These are phyloP conservation scores for Callinectes sapidus DNA, from an alignment of 2,888 invertebrate genomes.

Conservation along the genomic window DNA sequence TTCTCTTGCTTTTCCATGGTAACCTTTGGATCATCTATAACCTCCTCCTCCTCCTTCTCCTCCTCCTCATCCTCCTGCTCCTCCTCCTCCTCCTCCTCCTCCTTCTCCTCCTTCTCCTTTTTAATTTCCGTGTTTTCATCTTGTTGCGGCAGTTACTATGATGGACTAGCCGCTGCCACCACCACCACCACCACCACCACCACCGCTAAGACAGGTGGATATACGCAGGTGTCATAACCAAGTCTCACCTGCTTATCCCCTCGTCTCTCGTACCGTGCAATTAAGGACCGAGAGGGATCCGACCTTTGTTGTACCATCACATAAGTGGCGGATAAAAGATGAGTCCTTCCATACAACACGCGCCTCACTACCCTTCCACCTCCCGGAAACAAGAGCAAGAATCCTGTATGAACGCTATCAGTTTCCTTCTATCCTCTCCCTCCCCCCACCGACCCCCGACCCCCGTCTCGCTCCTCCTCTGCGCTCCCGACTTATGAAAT, in stretches of 20 bases:
- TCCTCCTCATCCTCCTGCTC: background rate
- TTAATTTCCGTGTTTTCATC: background rate
- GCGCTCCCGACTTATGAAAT: background rate
- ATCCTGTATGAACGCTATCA: background rate
- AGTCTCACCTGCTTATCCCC: background rate
- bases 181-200: background rate
- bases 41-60: background rate
- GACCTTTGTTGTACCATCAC: background rate
- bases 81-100: constrained; percentile 3
- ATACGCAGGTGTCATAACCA: background rate
- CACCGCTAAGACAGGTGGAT: background rate
- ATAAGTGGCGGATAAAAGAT: background rate
- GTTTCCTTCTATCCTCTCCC: no score
- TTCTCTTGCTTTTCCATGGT: background rate
- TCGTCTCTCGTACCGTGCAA: background rate
- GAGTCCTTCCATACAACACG: no score
- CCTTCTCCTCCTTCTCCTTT: background rate
- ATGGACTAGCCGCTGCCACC: no score
- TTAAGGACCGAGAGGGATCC: background rate
- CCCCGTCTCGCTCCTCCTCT: background rate
- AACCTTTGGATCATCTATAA: no score
- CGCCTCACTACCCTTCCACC: background rate
- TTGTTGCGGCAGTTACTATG: background rate
- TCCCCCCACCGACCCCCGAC: background rate
- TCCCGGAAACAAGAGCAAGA: background rate